Conservation (phyloP, 2,113 vertebrate species). For the Piprites chloris region DNA sequence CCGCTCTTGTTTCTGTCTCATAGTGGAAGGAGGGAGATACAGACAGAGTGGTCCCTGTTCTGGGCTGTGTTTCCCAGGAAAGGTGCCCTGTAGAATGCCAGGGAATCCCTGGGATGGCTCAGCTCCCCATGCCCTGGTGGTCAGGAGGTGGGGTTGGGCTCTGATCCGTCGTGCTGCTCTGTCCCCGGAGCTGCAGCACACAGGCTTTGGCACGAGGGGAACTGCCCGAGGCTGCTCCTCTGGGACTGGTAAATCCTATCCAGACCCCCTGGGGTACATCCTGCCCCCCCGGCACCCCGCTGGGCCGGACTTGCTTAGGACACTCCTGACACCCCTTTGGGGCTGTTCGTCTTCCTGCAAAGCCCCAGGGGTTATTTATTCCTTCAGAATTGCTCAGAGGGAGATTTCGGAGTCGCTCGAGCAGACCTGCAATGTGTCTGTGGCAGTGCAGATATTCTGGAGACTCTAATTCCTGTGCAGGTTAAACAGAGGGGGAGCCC, state of each 20-base stretch:
- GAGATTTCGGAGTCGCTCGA: neutral
- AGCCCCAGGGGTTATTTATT: neutral
- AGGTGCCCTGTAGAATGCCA: too few relatives aligned
- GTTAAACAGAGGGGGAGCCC: neutral
- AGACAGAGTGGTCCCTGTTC: neutral
- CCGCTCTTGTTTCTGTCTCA: neutral
- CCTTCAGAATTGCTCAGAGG: neutral
- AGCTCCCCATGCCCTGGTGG: rapidly evolving
- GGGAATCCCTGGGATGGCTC: rapidly evolving
- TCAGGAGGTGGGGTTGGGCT: neutral
- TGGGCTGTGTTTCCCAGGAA: neutral
- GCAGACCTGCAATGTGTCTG: neutral
- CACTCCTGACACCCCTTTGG: neutral
- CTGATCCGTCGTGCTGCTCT: rapidly evolving
- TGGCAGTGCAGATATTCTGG: neutral
- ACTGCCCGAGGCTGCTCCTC: neutral
- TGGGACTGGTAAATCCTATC: neutral
- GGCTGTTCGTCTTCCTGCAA: neutral
- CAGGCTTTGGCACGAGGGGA: neutral
- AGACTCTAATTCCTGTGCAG: neutral
- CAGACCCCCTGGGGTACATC: neutral
- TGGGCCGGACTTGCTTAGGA: neutral
- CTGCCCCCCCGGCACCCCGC: neutral
- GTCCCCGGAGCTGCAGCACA: neutral
- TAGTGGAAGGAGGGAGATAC: neutral